phyloP scores from a whole-genome alignment of 2,113 vertebrate genomes.

The Chionodraco myersi region DNA sequence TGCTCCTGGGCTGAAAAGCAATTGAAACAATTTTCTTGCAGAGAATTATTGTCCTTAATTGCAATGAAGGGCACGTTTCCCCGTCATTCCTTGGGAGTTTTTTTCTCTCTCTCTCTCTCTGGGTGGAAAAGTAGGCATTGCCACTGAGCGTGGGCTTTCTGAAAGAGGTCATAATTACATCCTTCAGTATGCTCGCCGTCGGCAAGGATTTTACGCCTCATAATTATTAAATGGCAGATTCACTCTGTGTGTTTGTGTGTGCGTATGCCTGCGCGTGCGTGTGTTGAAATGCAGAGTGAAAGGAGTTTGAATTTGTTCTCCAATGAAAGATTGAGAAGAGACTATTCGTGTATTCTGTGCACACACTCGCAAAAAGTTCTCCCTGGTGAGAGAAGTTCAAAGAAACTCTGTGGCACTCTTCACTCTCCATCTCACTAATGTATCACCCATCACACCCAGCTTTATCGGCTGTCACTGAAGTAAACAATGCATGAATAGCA shows the following conservation, averaged over 20 bases:
- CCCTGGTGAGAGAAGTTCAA: conserved; percentile 49
- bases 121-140: conserved; percentile 80
- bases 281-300: conserved; percentile 62
- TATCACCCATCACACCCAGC: conserved; percentile 53
- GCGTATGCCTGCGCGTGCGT: not conserved
- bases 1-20: conserved; percentile 82
- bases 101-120: conserved; percentile 74
- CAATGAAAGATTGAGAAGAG: conserved; percentile 54
- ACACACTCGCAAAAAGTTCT: conserved; percentile 62
- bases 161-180: conserved; percentile 86
- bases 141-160: conserved; percentile 77
- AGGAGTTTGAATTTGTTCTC: conserved; percentile 68
- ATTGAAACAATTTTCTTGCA: conserved; percentile 84
- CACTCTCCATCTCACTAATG: conserved; percentile 49
- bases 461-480: conserved; percentile 44
- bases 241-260: conserved; percentile 50
- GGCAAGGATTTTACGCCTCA: conserved; percentile 86
- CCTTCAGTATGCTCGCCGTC: conserved; percentile 83
- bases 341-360: conserved; percentile 56
- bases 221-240: conserved; percentile 86
- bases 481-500: conserved; percentile 58
- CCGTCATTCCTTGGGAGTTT: conserved; percentile 78
- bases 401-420: conserved; percentile 25
- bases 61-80: conserved; percentile 81
- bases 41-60: conserved; percentile 85